Evolutionary conservation across 2,888 invertebrate genomes (phyloP).

Genomic region (Acrocera orbiculus): DNA sequence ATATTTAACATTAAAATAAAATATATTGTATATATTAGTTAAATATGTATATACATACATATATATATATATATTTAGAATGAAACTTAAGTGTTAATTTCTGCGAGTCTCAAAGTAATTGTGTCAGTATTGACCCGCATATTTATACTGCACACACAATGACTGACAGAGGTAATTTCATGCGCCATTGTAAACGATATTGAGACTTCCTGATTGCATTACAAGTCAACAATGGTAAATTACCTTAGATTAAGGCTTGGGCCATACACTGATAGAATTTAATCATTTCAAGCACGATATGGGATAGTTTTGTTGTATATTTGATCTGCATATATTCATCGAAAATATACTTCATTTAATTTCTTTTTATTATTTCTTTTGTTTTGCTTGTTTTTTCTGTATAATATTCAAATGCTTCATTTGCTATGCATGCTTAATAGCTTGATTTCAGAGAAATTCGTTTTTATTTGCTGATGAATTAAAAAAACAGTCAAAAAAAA

Average conservation of each 20-base stretch:
- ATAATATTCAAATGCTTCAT: neutral
- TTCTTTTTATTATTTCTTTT: neutral
- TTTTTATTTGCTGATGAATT: neutral
- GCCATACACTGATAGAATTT: neutral
- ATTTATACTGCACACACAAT: too few relatives aligned
- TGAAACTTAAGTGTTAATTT: too few relatives aligned
- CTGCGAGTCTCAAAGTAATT: too few relatives aligned
- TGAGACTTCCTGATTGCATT: constrained; percentile 8
- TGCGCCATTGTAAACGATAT: constrained; percentile 8
- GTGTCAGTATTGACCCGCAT: too few relatives aligned
- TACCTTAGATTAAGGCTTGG: neutral
- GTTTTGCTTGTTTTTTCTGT: neutral
- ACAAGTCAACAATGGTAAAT: constrained; percentile 6
- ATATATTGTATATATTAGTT: too few relatives aligned
- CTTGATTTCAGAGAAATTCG: neutral
- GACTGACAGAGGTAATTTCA: constrained; percentile 3
- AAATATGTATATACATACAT: too few relatives aligned
- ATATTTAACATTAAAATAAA: too few relatives aligned
- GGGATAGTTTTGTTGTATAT: neutral
- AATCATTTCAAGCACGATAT: neutral
- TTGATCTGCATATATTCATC: too few relatives aligned
- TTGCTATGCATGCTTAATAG: neutral
- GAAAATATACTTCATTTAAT: too few relatives aligned
- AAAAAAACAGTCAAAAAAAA: too few relatives aligned
- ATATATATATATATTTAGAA: too few relatives aligned